Evolutionary conservation across 1,140 invertebrate species (phyloP), one percentile per base, ranked within the genome.

Genomic region (Drosophila triauraria): DNA sequence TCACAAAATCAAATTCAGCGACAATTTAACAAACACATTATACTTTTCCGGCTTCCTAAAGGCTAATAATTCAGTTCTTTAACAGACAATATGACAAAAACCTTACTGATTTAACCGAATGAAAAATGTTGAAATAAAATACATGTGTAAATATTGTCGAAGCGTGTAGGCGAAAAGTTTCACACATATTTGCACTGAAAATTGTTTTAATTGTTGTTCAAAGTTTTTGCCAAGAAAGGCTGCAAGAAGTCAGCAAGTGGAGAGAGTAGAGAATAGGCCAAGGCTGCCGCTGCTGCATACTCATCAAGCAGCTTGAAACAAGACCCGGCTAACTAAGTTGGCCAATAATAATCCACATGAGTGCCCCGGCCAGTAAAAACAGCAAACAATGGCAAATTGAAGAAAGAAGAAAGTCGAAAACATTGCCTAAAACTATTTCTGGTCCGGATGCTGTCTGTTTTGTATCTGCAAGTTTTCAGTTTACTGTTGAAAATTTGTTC

Each of bases 141-240:
- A 43, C 32, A 71, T 43, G 17, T 35, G 25, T 40, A 43, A 60
- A 47, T 62, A 40, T 3, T 44, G 17, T 12, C 42, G 4, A 27
- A 47, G 42, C 27, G 32, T 46, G 40, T 46, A 9, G 3, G n/a
- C 25, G 32, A 44, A 59, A 78, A 87, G 44, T 84, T 87, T 68
- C 77, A 63, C 64, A 77, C 63, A 88, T 80, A 84, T 88, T 88
- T 87, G 76, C 71, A 54, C 53, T 17, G 46, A 74, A 87, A 87
- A 88, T 88, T 84, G 77, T 80, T 87, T 87, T 88, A 87, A 87
- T 87, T 87, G 84, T 71, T 88, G 71, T 58, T 80, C 40, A 42
- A 65, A 68, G 40, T 72, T 74, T 72, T 13, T 1, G 20, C 46
- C 17, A 46, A 23, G 46, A 78, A 61, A 46, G 40, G 17, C 53